Conservation (phyloP, 2,113 vertebrate genomes). For the Pelvicachromis taeniatus region DNA sequence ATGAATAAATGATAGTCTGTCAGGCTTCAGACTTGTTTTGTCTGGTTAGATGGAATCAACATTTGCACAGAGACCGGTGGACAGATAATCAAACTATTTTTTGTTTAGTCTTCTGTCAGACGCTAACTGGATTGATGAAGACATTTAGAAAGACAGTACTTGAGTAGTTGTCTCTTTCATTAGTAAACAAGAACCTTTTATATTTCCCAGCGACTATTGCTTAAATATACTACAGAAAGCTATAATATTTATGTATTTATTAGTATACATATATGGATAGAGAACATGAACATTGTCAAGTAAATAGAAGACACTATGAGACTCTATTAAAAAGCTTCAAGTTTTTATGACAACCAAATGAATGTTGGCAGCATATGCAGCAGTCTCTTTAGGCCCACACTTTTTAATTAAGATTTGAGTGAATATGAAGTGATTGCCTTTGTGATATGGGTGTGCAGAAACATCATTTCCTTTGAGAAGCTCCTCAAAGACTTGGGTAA, state of each 20-base stretch:
- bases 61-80: neutral
- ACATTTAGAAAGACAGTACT: neutral
- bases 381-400: neutral
- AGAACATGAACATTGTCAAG: neutral
- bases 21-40: slow-evolving; percentile 12
- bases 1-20: slow-evolving; percentile 1
- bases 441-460: slow-evolving; percentile 30
- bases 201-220: neutral
- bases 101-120: neutral
- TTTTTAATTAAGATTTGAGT: slow-evolving; percentile 57
- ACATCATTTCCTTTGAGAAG: slow-evolving; percentile 47
- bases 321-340: neutral
- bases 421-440: slow-evolving; percentile 44
- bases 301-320: neutral
- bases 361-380: slow-evolving; percentile 7
- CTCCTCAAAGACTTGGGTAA: slow-evolving; percentile 23
- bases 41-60: slow-evolving; percentile 25
- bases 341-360: neutral
- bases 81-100: slow-evolving; percentile 10
- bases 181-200: neutral
- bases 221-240: neutral
- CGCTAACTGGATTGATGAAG: neutral
- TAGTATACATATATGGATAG: neutral
- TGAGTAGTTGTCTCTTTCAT: neutral
- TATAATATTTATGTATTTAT: neutral